Conservation (phyloP, 2,113 vertebrate genomes). For the Mustela nigripes region DNA sequence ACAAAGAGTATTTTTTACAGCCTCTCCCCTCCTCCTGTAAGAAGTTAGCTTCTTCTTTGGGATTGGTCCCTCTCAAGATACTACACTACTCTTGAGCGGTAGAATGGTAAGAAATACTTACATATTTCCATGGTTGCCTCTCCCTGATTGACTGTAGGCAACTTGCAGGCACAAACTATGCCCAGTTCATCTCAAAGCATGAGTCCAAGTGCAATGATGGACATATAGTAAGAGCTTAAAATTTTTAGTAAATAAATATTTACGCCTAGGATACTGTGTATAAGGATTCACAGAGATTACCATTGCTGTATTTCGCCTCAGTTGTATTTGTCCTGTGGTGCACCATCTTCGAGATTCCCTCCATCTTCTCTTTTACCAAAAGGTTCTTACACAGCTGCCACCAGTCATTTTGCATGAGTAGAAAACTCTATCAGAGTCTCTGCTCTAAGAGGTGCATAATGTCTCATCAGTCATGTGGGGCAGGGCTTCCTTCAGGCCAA, state of each 20-base stretch:
- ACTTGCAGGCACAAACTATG: background rate
- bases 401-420: background rate
- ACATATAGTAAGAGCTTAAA: background rate
- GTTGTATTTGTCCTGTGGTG: background rate
- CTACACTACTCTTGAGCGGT: background rate
- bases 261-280: background rate
- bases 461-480: background rate
- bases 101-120: background rate
- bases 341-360: background rate
- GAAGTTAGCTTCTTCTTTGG: background rate
- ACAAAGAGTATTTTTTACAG: background rate
- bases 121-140: background rate
- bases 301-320: background rate
- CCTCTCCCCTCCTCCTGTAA: background rate
- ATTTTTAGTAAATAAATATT: background rate
- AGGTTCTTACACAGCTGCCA: background rate
- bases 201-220: background rate
- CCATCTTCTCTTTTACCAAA: background rate
- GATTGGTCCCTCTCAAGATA: background rate
- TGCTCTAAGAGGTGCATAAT: background rate
- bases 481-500: background rate
- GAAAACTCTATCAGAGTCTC: background rate
- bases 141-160: background rate
- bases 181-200: background rate
- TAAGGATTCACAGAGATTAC: background rate